Evolutionary conservation across 2,888 invertebrate species (phyloP), one percentile per base, ranked within the genome.

Genomic region (Napeogenes sylphis): DNA sequence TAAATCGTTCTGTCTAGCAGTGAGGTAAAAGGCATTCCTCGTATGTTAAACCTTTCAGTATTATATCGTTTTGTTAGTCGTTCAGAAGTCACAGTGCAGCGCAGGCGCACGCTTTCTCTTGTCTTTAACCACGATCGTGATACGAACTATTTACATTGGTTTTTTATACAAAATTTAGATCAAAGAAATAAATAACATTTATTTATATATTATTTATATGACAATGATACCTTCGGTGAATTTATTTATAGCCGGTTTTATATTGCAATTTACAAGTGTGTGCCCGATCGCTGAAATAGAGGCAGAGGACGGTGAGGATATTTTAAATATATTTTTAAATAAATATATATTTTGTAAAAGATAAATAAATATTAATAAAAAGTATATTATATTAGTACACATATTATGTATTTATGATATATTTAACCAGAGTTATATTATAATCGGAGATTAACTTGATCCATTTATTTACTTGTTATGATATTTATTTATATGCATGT

Each of bases 211-310:
- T 42, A 42, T 42, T 42, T 38, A 38, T 47, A 47, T 47, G 21
- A 64, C 59, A 68, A 65, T 65, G 69, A 56, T 65, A 55, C 57
- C 55, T 58, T 59, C 61, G 51, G 73, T 69, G 58, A 74, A 75
- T 78, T 78, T 88, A 63, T 78, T 85, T 70, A 65, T 86, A 61
- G 75, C 86, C 76, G 83, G 85, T 76, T 74, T 88, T 59, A 75
- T 87, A 78, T 84, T 85, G 69, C 77, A 79, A 78, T 78, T 85
- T 69, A 73, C 82, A 66, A 80, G 79, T 68, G 88, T 87, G 76
- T 83, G 83, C 57, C 84, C 87, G 63, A 78, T 84, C 64, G 77
- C 83, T 75, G 86, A 87, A 80, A 82, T 85, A 73, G 86, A 84
- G 66, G 74, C 77, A 55, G 85, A 85, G 70, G 87, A 90, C 74